phyloP scores from a whole-genome alignment of 2,888 invertebrate species.

The Cephalotes varians region DNA sequence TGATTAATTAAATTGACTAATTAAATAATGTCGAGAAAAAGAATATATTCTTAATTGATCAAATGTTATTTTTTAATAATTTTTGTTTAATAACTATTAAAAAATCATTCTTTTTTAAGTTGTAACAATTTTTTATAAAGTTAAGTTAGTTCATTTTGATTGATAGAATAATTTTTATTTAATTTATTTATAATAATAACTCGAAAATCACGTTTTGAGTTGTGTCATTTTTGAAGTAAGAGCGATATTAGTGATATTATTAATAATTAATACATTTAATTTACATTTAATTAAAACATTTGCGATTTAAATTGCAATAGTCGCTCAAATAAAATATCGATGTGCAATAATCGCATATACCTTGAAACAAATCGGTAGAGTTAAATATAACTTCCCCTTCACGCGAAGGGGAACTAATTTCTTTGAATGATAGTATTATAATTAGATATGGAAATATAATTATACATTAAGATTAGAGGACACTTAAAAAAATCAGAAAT shows the following conservation, averaged over 20 bases:
- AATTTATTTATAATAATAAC: too few relatives aligned
- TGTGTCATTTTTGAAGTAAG: too few relatives aligned
- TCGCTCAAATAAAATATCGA: not conserved
- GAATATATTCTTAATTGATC: too few relatives aligned
- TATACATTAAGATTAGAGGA: not conserved
- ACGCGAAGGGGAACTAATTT: constrained; percentile 3
- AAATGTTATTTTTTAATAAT: too few relatives aligned
- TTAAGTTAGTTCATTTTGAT: too few relatives aligned
- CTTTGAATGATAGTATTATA: not conserved
- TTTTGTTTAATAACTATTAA: too few relatives aligned
- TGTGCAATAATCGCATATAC: not conserved
- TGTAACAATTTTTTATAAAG: too few relatives aligned
- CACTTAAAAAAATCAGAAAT: constrained; percentile 19
- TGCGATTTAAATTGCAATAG: not conserved
- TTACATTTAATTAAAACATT: not conserved
- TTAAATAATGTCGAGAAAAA: too few relatives aligned
- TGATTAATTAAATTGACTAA: too few relatives aligned
- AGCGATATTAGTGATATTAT: not conserved
- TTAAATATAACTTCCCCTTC: not conserved
- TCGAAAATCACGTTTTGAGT: too few relatives aligned
- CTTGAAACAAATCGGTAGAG: not conserved
- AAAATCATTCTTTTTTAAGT: too few relatives aligned
- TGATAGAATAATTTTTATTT: too few relatives aligned
- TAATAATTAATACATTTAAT: not conserved
- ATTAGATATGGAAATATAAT: not conserved